A percentile compares a stretch with the other conserved stretches of the same genome.
Conservation (phyloP, 2,888 invertebrate genomes). For the Idaea aversata region DNA sequence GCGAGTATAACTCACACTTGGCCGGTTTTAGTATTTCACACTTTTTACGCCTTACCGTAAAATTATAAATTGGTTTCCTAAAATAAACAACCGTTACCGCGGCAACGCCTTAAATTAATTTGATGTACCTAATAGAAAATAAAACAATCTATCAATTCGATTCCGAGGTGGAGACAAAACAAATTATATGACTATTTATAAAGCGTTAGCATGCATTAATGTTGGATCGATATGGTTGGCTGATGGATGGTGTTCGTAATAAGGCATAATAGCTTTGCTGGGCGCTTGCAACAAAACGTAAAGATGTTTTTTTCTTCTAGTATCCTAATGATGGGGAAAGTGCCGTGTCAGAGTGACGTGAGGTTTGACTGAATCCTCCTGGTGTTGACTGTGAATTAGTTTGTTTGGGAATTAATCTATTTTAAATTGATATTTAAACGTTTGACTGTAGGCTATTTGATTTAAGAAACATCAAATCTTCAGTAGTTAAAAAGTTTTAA, state of each 20-base stretch:
- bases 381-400: conserved; percentile 65
- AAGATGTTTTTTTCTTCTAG: conserved; percentile 67
- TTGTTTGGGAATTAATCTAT: conserved; percentile 61
- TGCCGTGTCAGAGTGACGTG: conserved; percentile 66
- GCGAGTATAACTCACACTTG: too few species aligned
- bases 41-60: conserved; percentile 62
- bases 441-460: conserved; percentile 37
- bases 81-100: conserved; percentile 52
- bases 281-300: conserved; percentile 67
- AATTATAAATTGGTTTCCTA: conserved; percentile 67
- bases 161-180: conserved; percentile 76
- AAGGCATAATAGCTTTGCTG: conserved; percentile 78
- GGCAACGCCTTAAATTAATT: conserved; percentile 70
- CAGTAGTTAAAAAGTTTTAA: too few species aligned
- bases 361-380: conserved; percentile 66
- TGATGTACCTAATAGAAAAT: conserved; percentile 63
- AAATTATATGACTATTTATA: conserved; percentile 80
- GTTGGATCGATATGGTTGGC: conserved; percentile 74
- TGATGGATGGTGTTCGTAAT: conserved; percentile 78
- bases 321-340: conserved; percentile 71
- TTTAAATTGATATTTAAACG: conserved; percentile 57
- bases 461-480: conserved; percentile 23
- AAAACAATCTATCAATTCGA: conserved; percentile 73
- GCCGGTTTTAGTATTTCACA: conserved; percentile 26
- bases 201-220: conserved; percentile 79